phyloP scores from a whole-genome alignment of 2,113 vertebrate genomes.

The Meles meles region DNA sequence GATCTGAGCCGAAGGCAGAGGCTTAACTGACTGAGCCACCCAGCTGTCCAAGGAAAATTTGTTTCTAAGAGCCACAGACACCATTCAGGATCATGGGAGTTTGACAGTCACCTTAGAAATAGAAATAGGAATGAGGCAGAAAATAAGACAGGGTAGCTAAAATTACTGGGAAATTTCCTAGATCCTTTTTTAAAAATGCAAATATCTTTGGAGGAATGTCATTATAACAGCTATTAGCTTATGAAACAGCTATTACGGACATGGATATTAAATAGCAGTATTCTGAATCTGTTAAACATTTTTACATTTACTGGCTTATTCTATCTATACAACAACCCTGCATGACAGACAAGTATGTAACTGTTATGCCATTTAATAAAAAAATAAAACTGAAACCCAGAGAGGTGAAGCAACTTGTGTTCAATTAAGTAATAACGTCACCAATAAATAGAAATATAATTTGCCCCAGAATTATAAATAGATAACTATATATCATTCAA shows the following conservation, averaged over 20 bases:
- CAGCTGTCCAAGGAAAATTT: background rate
- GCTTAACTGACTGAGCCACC: no score
- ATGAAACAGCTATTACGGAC: background rate
- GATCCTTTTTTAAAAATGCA: background rate
- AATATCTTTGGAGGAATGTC: background rate
- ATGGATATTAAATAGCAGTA: background rate
- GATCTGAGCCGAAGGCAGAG: no score
- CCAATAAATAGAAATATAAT: background rate
- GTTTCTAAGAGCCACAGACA: background rate
- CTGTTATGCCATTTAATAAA: background rate
- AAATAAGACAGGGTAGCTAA: background rate
- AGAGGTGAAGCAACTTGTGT: background rate
- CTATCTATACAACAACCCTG: background rate
- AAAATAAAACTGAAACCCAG: background rate
- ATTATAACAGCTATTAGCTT: background rate
- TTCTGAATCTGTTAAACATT: slow-evolving; percentile 12
- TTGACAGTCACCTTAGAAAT: background rate
- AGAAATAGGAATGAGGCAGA: background rate
- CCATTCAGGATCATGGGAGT: background rate
- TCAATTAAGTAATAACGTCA: background rate
- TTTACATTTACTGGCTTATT: background rate
- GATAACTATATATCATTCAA: background rate
- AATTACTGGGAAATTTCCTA: background rate
- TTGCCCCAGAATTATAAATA: background rate
- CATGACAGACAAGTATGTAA: background rate